Conservation (phyloP, 2,888 invertebrate species). For the Rhagophthalmus giganteus region DNA sequence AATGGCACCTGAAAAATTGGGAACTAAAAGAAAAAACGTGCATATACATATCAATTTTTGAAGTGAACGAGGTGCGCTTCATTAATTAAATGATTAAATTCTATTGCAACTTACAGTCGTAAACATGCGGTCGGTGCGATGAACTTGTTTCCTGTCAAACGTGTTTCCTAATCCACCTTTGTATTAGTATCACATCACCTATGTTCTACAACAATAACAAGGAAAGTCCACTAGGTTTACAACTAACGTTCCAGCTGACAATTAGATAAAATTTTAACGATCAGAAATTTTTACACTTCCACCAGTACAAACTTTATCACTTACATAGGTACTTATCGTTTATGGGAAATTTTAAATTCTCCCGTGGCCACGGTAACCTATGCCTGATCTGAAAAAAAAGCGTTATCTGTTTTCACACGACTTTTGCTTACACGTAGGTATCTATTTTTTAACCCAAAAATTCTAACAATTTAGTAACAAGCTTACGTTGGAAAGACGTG, state of each 20-base stretch:
- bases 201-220: conserved; percentile 9
- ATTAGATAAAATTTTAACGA: conserved; percentile 17
- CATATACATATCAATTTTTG: conserved; percentile 12
- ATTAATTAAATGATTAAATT: conserved; percentile 28
- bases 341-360: too few species aligned
- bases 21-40: too few species aligned
- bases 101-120: conserved; percentile 19
- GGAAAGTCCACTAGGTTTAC: conserved; percentile 9
- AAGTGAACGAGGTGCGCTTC: conserved; percentile 8
- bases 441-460: too few species aligned
- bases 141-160: conserved; percentile 38
- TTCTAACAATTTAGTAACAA: too few species aligned
- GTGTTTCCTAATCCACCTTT: conserved; percentile 34
- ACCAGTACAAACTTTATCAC: too few species aligned
- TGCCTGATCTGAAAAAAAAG: too few species aligned
- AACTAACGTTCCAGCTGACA: conserved; percentile 6
- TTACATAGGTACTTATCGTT: too few species aligned
- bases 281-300: too few species aligned
- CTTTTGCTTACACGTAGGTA: too few species aligned
- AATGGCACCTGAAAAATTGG: conserved; percentile 11
- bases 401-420: too few species aligned
- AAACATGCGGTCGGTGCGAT: conserved; percentile 32
- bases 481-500: too few species aligned
- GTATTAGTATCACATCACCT: conserved; percentile 34
- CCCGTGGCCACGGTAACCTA: too few species aligned